Evolutionary conservation across 2,888 invertebrate species (phyloP), one percentile per base, ranked within the genome.

Genomic region (Leucoma salicis): DNA sequence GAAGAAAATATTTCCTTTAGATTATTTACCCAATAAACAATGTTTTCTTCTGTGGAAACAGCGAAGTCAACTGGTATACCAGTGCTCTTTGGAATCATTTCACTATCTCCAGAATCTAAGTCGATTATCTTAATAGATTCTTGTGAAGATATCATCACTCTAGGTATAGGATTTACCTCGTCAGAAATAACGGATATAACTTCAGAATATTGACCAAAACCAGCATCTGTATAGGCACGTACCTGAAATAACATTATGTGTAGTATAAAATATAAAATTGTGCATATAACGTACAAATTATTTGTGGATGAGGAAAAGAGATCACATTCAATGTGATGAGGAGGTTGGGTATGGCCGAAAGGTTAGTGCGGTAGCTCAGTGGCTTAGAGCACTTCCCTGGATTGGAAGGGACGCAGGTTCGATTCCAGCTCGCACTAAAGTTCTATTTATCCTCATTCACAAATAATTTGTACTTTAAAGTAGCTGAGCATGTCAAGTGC

Each of bases 21-120:
- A 60, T 95, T 93, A 64, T 96, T 95, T 10, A 96, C 92, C 97
- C 97, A 97, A 62, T 95, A 95, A 3, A 96, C 86, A 14, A 93
- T 91, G 41, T 93, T 92, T 65, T 96, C 96, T 57, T 92, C 92
- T 2, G 93, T 92, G 27, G 94, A 87, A 46, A 92, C 92, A 6
- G 92, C 91, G 43, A 96, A 90, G 64, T 95, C 94, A 7, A 93
- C 89, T 0, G 95, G 94, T 41, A 92, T 92, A 5, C 93, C 92
- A 5, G 92, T 92, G 27, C 92, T 93, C 44, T 93, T 91, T 7
- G 93, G 78, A 32, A 93, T 83, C 1, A 89, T 92, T 50, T 91
- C 90, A 35, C 92, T 92, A 3, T 89, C 89, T 18, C 93, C 91
- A 2, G 93, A 91, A 64, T 97, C 97, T 54, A 96, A 82, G 70